These are phyloP conservation scores for Drosophila sechellia DNA, from an alignment of 1,140 invertebrate genomes.

Conservation along the genomic window DNA sequence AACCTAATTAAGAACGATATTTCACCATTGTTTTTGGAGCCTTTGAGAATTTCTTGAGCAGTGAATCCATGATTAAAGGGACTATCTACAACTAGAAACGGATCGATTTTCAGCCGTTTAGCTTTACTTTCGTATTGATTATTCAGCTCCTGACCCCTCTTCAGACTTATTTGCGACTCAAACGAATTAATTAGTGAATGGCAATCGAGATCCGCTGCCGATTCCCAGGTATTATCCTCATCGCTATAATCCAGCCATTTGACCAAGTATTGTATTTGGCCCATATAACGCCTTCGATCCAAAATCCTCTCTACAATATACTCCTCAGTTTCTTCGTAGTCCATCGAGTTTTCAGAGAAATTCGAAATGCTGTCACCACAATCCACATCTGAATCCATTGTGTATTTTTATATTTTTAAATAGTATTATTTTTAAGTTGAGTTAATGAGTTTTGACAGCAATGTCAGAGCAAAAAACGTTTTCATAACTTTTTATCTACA, in stretches of 20 bases:
- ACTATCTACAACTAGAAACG: slow-evolving; percentile 13
- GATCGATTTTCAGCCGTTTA: slow-evolving; percentile 43
- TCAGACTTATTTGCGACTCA: background rate
- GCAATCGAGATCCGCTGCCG: background rate
- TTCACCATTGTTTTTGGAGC: background rate
- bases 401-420: background rate
- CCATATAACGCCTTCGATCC: background rate
- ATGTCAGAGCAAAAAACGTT: background rate
- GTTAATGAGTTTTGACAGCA: background rate
- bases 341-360: background rate
- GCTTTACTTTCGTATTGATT: slow-evolving; percentile 17
- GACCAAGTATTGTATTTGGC: slow-evolving; percentile 27
- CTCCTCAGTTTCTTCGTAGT: background rate
- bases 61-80: slow-evolving; percentile 28
- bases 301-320: slow-evolving; percentile 33
- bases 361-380: background rate
- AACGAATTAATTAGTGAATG: slow-evolving; percentile 12
- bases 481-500: background rate
- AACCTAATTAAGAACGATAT: slow-evolving; percentile 39
- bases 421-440: background rate
- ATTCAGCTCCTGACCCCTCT: slow-evolving; percentile 1
- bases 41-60: slow-evolving; percentile 15
- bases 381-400: background rate
- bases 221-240: slow-evolving; percentile 47
- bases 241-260: slow-evolving; percentile 36